phyloP scores from a whole-genome alignment of 2,888 invertebrate species.

The Folsomia candida region DNA sequence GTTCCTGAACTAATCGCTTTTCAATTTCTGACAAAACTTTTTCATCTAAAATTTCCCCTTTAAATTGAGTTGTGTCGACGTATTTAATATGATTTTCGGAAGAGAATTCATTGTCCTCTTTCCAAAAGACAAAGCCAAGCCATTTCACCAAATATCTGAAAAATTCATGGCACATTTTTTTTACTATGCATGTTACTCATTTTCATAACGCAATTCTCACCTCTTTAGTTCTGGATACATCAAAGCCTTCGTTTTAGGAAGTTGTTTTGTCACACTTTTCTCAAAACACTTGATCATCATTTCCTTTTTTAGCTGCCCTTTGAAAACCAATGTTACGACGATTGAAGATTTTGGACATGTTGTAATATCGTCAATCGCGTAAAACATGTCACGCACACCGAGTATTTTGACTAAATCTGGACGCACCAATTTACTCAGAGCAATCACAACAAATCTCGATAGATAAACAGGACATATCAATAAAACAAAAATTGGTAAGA shows the following conservation, averaged over 20 bases:
- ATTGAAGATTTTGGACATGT: constrained; percentile 6
- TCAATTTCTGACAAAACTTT: constrained; percentile 3
- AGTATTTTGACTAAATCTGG: constrained; percentile 1
- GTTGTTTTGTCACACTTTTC: not conserved
- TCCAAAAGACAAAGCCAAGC: constrained; percentile 9
- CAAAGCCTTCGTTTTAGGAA: not conserved
- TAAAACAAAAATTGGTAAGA: not conserved
- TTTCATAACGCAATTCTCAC: not conserved
- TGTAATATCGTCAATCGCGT: not conserved
- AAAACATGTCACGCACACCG: constrained; percentile 3
- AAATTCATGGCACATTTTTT: not conserved
- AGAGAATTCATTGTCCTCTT: not conserved
- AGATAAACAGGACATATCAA: constrained; percentile 7
- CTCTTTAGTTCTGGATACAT: constrained; percentile 8
- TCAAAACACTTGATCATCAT: not conserved
- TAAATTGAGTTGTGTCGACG: not conserved
- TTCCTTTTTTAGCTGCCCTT: not conserved
- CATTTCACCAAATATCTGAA: constrained; percentile 9
- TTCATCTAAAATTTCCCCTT: not conserved
- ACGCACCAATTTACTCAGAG: not conserved
- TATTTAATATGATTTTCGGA: constrained; percentile 1
- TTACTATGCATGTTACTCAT: not conserved
- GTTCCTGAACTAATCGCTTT: not conserved
- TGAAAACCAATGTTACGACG: not conserved
- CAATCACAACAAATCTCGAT: not conserved